Conservation (phyloP, 2,797 vertebrate species). For the Orestias chungarensis region DNA sequence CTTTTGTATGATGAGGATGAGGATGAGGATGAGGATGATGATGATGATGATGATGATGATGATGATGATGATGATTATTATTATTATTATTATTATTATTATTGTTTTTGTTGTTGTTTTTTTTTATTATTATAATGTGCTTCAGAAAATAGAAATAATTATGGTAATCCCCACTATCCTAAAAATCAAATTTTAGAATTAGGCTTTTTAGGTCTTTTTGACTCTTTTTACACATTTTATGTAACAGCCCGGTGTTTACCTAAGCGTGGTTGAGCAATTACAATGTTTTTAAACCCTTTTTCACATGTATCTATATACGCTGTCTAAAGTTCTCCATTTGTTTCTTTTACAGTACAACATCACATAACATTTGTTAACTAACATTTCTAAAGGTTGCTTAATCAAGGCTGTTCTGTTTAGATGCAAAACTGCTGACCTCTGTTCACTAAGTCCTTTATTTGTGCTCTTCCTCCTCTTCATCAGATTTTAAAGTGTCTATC, state of each 20-base stretch:
- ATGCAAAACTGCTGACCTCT: slow-evolving; percentile 26
- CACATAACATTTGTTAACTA: neutral
- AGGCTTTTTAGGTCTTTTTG: too few species aligned
- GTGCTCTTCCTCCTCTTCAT: slow-evolving; percentile 23
- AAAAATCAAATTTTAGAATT: neutral
- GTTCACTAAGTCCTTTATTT: slow-evolving; percentile 24
- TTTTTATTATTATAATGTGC: neutral
- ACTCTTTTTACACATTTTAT: neutral
- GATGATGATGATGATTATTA: too few species aligned
- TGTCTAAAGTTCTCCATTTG: neutral
- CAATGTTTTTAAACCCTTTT: neutral
- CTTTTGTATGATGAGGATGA: too few species aligned
- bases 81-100: too few species aligned
- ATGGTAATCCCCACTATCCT: neutral
- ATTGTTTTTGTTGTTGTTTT: too few species aligned
- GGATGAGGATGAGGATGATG: too few species aligned
- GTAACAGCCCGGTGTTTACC: neutral
- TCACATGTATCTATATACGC: too few species aligned
- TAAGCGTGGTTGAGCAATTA: neutral
- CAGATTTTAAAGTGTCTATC: slow-evolving; percentile 30
- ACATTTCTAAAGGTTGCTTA: neutral
- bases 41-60: too few species aligned
- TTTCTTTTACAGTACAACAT: neutral
- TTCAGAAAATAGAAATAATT: neutral
- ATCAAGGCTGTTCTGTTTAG: neutral